Base-by-base conservation (phyloP, 2,113 vertebrate species). In the Oncorhynchus kisutch region DNA sequence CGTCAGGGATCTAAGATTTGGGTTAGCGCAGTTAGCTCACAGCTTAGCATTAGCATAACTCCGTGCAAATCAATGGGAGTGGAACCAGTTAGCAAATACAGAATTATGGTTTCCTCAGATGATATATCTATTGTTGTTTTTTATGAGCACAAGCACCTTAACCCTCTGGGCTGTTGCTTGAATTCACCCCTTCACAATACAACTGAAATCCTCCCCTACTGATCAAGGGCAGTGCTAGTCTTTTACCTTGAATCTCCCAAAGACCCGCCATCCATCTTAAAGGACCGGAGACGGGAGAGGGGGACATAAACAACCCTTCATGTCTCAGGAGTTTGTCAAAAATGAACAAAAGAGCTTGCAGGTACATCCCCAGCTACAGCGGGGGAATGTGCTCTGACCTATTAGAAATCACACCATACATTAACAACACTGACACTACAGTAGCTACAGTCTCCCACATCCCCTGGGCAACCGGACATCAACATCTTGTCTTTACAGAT, bases 391-490 rank as follows among this genome's bases (percentile, higher is more conserved):
- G 83, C 78, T 51, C 49, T 77, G 83, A 87, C 70, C 83, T 1
- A 87, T 84, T 86, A 90, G 88, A 90, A 92, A 91, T 88, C 87
- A 86, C 86, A 91, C 84, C 87, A 86, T 86, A 86, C 86, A 86
- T 82, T 87, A 86, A 82, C 82, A 88, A 82, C 86, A 83, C 70
- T 76, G 85, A 87, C 85, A 73, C 87, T 54, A 87, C 85, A 73
- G 85, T 54, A 89, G 81, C 85, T 88, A 84, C 79, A 77, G 48
- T 84, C 73, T 59, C 57, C 82, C 79, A 79, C 75, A 80, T 91
- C 89, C 88, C 91, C 82, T 86, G 84, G 91, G 89, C 88, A 90
- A 90, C 82, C 82, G 82, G 86, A 86, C 85, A 89, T 88, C 77
- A 86, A 84, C 87, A 85, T 79, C 84, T 78, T 51, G 51, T 84